These are phyloP conservation scores for Notarius lentiginosus DNA, from an alignment of 2,113 vertebrate species.

Conservation along the genomic window DNA sequence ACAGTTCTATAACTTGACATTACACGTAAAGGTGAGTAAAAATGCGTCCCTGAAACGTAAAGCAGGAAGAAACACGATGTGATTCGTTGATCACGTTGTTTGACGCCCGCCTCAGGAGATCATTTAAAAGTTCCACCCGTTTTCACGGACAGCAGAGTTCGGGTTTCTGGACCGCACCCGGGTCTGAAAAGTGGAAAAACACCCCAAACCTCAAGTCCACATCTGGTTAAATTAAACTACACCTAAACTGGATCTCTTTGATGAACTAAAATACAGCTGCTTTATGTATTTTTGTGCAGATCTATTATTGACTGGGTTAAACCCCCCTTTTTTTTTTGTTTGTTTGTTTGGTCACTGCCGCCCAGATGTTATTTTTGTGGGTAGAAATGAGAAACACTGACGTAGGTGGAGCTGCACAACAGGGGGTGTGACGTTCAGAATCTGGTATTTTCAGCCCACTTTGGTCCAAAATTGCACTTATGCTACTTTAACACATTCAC, in stretches of 20 bases:
- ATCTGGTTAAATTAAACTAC: not conserved
- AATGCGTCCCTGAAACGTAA: not conserved
- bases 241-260: constrained; percentile 6
- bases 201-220: not conserved
- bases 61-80: not conserved
- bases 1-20: not conserved
- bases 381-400: constrained; percentile 2
- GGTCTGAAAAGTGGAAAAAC: not conserved
- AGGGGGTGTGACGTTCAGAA: not conserved
- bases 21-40: not conserved
- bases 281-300: not conserved
- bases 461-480: not conserved
- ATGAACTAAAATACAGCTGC: not conserved
- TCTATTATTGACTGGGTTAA: not conserved
- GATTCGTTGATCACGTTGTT: not conserved
- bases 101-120: not conserved
- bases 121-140: not conserved
- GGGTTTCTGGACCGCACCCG: constrained; percentile 1
- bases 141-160: not conserved
- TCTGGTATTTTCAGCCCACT: constrained; percentile 15
- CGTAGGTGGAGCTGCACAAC: constrained; percentile 7
- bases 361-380: not conserved
- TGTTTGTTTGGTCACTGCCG: too few relatives aligned
- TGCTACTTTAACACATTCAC: too few relatives aligned
- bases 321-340: not conserved